Evolutionary conservation across 2,888 invertebrate genomes (phyloP).

Genomic region (Gisinianus flammeolus): DNA sequence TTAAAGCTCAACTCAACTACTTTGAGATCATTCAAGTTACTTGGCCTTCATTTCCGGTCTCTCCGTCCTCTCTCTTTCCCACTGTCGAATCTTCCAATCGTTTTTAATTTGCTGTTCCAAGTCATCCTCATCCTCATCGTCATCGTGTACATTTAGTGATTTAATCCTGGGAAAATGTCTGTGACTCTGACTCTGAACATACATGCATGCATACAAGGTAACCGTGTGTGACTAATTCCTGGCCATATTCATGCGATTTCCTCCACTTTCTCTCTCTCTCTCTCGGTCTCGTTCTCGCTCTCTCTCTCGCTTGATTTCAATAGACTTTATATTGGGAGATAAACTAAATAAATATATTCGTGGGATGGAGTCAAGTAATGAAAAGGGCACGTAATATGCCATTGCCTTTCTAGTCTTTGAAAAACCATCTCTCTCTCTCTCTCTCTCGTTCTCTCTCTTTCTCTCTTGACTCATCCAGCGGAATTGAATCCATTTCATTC

Average conservation of each 20-base stretch:
- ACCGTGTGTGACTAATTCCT: constrained; percentile 22
- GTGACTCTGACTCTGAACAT: constrained; percentile 13
- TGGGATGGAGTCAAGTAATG: not conserved
- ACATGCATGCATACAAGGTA: constrained; percentile 3
- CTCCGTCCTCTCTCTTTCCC: constrained; percentile 45
- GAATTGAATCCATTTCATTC: constrained; percentile 17
- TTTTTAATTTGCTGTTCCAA: constrained; percentile 43
- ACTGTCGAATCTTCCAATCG: constrained; percentile 47
- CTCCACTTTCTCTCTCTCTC: not conserved
- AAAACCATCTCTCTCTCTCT: not conserved
- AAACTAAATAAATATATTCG: not conserved
- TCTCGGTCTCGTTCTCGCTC: no score
- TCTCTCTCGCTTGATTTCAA: not conserved
- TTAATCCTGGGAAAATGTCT: not conserved
- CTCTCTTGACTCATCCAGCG: constrained; percentile 1
- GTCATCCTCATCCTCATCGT: not conserved
- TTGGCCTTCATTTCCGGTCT: constrained; percentile 57
- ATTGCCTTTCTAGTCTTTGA: constrained; percentile 12
- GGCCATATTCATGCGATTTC: constrained; percentile 12
- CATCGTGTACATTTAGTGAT: not conserved
- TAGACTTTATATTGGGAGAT: not conserved
- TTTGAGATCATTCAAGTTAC: constrained; percentile 45
- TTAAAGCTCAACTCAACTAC: no score
- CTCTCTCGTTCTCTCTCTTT: no score
- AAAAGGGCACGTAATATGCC: constrained; percentile 21